phyloP scores from a whole-genome alignment of 2,888 invertebrate genomes.

The Dorcus hopei region DNA sequence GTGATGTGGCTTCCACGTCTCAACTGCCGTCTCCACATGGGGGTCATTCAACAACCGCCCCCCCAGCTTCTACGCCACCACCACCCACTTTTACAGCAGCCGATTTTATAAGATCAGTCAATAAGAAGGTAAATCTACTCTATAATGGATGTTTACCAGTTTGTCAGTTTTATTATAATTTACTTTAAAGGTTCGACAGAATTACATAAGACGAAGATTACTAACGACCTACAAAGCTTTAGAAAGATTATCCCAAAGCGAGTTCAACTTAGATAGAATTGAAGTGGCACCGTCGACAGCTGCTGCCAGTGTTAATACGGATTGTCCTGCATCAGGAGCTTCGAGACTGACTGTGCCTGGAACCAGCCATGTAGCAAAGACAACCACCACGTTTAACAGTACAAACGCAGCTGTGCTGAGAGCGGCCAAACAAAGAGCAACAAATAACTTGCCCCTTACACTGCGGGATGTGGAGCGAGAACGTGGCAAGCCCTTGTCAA shows the following conservation, averaged over 20 bases:
- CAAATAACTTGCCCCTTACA: slow-evolving; percentile 61
- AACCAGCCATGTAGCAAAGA: slow-evolving; percentile 37
- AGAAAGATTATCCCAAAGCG: slow-evolving; percentile 79
- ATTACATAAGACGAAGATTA: slow-evolving; percentile 73
- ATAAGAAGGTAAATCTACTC: slow-evolving; percentile 65
- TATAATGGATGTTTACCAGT: not conserved
- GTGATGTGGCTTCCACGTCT: slow-evolving; percentile 70
- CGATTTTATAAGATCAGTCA: slow-evolving; percentile 71
- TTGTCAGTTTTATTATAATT: not conserved
- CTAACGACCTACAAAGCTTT: slow-evolving; percentile 78
- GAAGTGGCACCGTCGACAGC: slow-evolving; percentile 61
- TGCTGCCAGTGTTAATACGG: slow-evolving; percentile 37
- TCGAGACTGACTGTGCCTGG: slow-evolving; percentile 36
- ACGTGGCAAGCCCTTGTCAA: slow-evolving; percentile 79
- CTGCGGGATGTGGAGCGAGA: slow-evolving; percentile 78
- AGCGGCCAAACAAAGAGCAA: slow-evolving; percentile 49
- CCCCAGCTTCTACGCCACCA: slow-evolving; percentile 32
- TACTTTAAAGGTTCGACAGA: slow-evolving; percentile 65
- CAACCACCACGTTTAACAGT: slow-evolving; percentile 44
- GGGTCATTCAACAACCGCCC: slow-evolving; percentile 44
- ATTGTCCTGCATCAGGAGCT: slow-evolving; percentile 19
- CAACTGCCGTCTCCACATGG: slow-evolving; percentile 81
- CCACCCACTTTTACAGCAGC: slow-evolving; percentile 61
- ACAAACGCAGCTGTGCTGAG: slow-evolving; percentile 46
- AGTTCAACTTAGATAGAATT: slow-evolving; percentile 74